Conservation (phyloP, 2,888 invertebrate species). For the Drosophila meridionalis region DNA sequence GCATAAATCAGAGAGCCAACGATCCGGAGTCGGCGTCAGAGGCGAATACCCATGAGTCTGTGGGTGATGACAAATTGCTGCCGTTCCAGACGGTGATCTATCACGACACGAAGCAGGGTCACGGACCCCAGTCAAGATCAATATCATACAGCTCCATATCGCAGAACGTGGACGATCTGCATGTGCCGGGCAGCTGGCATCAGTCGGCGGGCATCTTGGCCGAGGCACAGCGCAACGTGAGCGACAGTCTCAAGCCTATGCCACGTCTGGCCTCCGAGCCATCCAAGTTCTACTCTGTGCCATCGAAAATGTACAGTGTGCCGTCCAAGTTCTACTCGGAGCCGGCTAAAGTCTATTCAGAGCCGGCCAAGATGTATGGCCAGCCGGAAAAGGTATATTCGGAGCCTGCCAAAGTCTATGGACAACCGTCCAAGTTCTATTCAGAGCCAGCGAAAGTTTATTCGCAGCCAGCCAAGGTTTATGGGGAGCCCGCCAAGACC, state of each 20-base stretch:
- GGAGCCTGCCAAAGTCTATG: constrained; percentile 86
- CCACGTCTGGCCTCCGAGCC: constrained; percentile 71
- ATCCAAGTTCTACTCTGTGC: constrained; percentile 86
- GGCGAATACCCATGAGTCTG: constrained; percentile 35
- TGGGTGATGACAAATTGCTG: constrained; percentile 76
- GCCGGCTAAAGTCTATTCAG: constrained; percentile 86
- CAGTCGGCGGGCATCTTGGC: constrained; percentile 77
- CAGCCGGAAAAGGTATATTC: constrained; percentile 86
- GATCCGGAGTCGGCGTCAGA: constrained; percentile 24
- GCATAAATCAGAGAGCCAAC: constrained; percentile 46
- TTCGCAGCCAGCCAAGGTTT: constrained; percentile 87
- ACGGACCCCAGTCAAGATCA: constrained; percentile 85
- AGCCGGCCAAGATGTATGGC: constrained; percentile 87
- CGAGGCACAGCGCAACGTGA: constrained; percentile 83
- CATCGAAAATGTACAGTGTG: constrained; percentile 86
- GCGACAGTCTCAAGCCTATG: constrained; percentile 79
- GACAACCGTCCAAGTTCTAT: constrained; percentile 88
- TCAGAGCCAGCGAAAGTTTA: constrained; percentile 87
- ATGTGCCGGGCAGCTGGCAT: constrained; percentile 75
- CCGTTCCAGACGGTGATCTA: constrained; percentile 87
- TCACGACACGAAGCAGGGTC: constrained; percentile 85
- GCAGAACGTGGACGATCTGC: constrained; percentile 82
- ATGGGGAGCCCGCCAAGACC: constrained; percentile 86
- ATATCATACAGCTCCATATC: constrained; percentile 87
- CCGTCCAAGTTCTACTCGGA: constrained; percentile 87